Conservation (phyloP, 2,888 invertebrate species). For the Vanessa cardui region DNA sequence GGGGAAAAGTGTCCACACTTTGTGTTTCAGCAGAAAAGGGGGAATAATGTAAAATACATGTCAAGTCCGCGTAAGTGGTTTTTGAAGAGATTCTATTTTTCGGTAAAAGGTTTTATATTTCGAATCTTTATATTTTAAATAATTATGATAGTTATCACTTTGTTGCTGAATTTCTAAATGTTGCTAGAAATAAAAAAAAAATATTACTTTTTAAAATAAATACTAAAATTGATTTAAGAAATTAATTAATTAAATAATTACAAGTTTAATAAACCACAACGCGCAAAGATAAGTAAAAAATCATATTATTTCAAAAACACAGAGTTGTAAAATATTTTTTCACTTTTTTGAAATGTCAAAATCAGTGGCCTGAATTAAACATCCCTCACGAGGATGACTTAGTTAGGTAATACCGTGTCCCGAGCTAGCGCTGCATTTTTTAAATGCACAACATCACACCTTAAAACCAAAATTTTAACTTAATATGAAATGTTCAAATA, state of each 20-base stretch:
- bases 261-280: no score
- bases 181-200: no score
- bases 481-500: background rate
- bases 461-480: no score
- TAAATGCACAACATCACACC: background rate
- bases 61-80: conserved; percentile 38
- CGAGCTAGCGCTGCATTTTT: background rate
- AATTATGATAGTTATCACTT: no score
- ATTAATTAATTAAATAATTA: no score
- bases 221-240: no score
- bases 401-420: background rate
- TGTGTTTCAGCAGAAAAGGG: conserved; percentile 57
- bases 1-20: conserved; percentile 65
- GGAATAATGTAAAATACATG: conserved; percentile 54
- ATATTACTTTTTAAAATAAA: no score
- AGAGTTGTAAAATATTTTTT: background rate
- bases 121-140: background rate
- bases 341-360: background rate
- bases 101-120: background rate
- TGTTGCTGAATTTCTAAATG: no score
- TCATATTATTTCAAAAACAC: background rate
- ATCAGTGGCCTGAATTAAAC: conserved; percentile 20
- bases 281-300: background rate
- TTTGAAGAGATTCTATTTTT: conserved; percentile 20
- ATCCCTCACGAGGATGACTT: conserved; percentile 11